phyloP scores from a whole-genome alignment of 2,113 vertebrate genomes.

The Trinectes maculatus region DNA sequence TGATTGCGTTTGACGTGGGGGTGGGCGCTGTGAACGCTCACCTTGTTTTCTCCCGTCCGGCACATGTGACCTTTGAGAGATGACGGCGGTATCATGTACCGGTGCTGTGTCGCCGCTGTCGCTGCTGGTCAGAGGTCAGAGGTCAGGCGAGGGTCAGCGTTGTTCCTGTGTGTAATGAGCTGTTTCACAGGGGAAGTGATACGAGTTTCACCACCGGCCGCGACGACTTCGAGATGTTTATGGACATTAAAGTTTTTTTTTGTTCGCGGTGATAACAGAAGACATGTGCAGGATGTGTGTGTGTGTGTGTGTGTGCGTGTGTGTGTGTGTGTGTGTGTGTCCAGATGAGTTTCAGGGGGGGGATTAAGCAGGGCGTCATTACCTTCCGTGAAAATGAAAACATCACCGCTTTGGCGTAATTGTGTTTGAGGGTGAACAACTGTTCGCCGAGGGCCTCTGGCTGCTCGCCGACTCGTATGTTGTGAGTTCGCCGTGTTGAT shows the following conservation, averaged over 20 bases:
- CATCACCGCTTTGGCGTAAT: slow-evolving; percentile 33
- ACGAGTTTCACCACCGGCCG: background rate
- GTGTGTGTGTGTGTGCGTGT: slow-evolving; percentile 7
- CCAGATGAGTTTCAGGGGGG: slow-evolving; percentile 10
- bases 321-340: slow-evolving; percentile 8
- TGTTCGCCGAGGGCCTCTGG: slow-evolving; percentile 46
- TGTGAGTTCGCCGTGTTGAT: slow-evolving; percentile 23
- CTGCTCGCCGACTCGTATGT: slow-evolving; percentile 24
- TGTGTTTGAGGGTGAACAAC: slow-evolving; percentile 41
- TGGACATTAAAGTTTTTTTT: slow-evolving; percentile 6
- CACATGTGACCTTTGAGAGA: background rate
- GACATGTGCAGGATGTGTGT: slow-evolving; percentile 3
- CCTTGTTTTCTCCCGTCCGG: background rate
- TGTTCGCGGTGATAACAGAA: background rate
- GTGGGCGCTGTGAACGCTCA: slow-evolving; percentile 22
- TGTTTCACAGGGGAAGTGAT: background rate
- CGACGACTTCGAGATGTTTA: background rate
- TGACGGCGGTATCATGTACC: background rate
- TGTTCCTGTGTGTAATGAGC: background rate
- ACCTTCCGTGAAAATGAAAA: slow-evolving; percentile 35
- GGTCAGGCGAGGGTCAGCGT: background rate
- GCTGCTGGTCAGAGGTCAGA: background rate
- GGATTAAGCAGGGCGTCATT: slow-evolving; percentile 25
- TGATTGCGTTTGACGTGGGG: slow-evolving; percentile 9
- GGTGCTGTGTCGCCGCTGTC: background rate